These are phyloP conservation scores for Phyllotreta striolata DNA, from an alignment of 2,888 invertebrate species.

Conservation along the genomic window DNA sequence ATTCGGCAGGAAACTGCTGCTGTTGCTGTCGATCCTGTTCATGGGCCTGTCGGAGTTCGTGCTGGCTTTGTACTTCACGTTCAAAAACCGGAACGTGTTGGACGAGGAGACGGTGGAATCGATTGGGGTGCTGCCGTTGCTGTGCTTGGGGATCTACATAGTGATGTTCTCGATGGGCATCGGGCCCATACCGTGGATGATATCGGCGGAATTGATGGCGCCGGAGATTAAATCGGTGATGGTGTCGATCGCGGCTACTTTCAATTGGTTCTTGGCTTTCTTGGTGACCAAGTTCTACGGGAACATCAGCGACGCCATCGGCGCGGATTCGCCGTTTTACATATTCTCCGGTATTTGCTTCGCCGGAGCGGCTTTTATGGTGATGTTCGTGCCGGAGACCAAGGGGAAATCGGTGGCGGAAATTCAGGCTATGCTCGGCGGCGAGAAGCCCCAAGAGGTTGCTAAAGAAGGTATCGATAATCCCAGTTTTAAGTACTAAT, in stretches of 20 bases:
- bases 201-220: slow-evolving; percentile 82
- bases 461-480: slow-evolving; percentile 45
- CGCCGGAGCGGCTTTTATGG: slow-evolving; percentile 72
- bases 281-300: slow-evolving; percentile 77
- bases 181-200: slow-evolving; percentile 89
- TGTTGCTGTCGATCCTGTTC: slow-evolving; percentile 73
- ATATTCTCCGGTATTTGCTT: slow-evolving; percentile 73
- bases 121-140: slow-evolving; percentile 78
- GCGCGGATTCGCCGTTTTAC: slow-evolving; percentile 75
- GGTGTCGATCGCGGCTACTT: slow-evolving; percentile 78
- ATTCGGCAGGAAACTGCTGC: slow-evolving; percentile 78
- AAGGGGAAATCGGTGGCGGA: slow-evolving; percentile 67
- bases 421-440: slow-evolving; percentile 45
- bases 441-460: slow-evolving; percentile 23
- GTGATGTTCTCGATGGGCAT: slow-evolving; percentile 82
- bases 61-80: slow-evolving; percentile 74
- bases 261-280: slow-evolving; percentile 84
- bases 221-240: slow-evolving; percentile 80
- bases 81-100: slow-evolving; percentile 55
- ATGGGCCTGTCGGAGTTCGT: slow-evolving; percentile 76
- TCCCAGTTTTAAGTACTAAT: slow-evolving; percentile 41
- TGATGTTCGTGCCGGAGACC: slow-evolving; percentile 72
- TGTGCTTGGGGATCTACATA: slow-evolving; percentile 77
- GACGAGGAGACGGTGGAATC: slow-evolving; percentile 61
- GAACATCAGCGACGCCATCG: slow-evolving; percentile 65